phyloP scores from a whole-genome alignment of 2,888 invertebrate genomes.

The Mactromeris polynyma region DNA sequence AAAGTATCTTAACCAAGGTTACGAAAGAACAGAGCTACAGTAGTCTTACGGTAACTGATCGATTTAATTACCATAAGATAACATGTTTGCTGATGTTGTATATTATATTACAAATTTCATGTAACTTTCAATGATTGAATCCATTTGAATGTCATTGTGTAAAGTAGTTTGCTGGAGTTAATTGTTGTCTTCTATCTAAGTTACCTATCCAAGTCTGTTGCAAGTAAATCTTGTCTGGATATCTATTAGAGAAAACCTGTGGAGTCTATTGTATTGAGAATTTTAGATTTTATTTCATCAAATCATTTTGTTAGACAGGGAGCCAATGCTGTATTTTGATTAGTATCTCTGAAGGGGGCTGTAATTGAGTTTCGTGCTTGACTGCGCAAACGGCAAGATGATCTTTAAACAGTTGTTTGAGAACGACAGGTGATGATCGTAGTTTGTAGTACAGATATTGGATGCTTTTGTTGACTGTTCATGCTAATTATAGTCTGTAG shows the following conservation, averaged over 20 bases:
- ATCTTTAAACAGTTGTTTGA: conserved; percentile 47
- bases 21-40: not conserved
- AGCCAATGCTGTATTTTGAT: conserved; percentile 19
- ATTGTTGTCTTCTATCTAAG: not conserved
- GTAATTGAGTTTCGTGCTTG: conserved; percentile 37
- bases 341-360: conserved; percentile 28
- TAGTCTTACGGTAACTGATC: not conserved
- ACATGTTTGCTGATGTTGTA: not conserved
- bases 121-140: not conserved
- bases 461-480: conserved; percentile 41
- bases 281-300: not conserved
- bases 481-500: conserved; percentile 38
- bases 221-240: not conserved
- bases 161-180: not conserved
- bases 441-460: conserved; percentile 21
- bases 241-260: not conserved
- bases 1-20: not conserved
- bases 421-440: conserved; percentile 59
- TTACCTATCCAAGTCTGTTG: not conserved
- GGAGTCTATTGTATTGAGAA: not conserved
- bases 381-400: conserved; percentile 42
- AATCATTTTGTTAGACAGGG: not conserved
- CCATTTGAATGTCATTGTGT: not conserved
- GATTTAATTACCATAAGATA: not conserved
- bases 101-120: not conserved